A percentile compares a stretch with the other conserved stretches of the same genome.
Conservation (phyloP, 2,113 vertebrate species). For the Tyto alba region DNA sequence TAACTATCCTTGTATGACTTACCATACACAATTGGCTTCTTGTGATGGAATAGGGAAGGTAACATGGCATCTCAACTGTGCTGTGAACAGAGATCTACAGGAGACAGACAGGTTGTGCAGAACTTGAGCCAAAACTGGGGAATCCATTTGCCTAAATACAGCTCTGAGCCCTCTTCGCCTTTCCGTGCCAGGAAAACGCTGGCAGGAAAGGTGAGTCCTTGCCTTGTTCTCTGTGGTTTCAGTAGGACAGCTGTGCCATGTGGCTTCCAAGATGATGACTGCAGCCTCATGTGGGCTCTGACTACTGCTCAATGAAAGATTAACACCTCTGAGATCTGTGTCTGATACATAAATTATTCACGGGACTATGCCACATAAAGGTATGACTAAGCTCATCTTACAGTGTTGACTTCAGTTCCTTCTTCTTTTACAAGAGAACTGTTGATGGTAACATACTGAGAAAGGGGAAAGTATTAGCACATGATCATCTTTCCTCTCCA, state of each 20-base stretch:
- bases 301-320: slow-evolving; percentile 6
- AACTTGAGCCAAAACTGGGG: not conserved
- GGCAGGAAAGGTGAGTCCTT: not conserved
- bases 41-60: not conserved
- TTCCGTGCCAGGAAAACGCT: not conserved
- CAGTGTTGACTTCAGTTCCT: not conserved
- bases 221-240: not conserved
- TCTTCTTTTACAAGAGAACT: not conserved
- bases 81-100: not conserved
- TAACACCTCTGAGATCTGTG: not conserved
- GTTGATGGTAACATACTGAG: not conserved
- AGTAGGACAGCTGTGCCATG: not conserved
- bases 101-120: not conserved
- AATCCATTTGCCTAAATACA: not conserved
- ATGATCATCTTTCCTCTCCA: slow-evolving; percentile 4
- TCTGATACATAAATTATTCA: slow-evolving; percentile 42
- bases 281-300: not conserved
- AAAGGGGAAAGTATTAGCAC: not conserved
- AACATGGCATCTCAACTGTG: not conserved
- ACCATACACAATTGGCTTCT: not conserved
- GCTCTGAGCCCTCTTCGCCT: not conserved
- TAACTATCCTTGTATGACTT: not conserved
- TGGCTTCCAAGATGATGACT: not conserved
- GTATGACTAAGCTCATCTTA: not conserved
- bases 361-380: not conserved